These are phyloP conservation scores for Uria aalge DNA, from an alignment of 2,113 vertebrate species.

Conservation along the genomic window DNA sequence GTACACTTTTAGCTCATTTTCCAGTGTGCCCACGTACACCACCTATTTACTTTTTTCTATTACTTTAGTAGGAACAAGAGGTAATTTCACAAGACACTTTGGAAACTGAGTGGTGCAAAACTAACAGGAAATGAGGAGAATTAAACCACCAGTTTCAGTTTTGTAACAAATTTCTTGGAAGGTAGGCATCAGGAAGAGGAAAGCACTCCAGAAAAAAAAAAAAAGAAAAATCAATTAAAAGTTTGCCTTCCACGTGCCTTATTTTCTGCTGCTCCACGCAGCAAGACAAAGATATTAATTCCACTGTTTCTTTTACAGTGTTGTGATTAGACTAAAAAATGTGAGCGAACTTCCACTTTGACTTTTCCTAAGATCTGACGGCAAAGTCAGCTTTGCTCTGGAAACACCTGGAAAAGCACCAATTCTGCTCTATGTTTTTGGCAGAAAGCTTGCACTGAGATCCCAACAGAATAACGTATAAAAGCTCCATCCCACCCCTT, in stretches of 20 bases:
- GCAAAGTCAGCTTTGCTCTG: not conserved
- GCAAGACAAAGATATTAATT: not conserved
- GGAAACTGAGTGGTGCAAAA: not conserved
- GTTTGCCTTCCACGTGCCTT: not conserved
- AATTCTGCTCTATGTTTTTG: conserved; percentile 15
- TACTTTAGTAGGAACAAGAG: not conserved
- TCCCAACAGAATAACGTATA: not conserved
- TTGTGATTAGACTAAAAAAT: not conserved
- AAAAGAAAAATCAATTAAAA: not conserved
- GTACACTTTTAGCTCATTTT: not conserved
- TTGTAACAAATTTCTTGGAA: not conserved
- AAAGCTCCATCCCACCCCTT: not conserved
- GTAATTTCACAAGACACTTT: not conserved
- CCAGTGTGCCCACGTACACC: too few relatives aligned
- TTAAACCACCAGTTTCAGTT: not conserved
- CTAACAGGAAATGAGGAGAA: not conserved
- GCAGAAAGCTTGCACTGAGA: conserved; percentile 4
- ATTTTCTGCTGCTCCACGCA: not conserved
- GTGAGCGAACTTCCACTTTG: not conserved
- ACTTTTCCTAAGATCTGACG: conserved; percentile 6
- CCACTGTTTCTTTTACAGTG: not conserved
- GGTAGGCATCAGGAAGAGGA: not conserved
- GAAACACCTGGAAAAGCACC: not conserved
- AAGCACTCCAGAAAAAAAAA: not conserved
- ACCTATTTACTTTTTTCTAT: not conserved